Evolutionary conservation across 2,888 invertebrate species (phyloP).

Genomic region (Limulus polyphemus): DNA sequence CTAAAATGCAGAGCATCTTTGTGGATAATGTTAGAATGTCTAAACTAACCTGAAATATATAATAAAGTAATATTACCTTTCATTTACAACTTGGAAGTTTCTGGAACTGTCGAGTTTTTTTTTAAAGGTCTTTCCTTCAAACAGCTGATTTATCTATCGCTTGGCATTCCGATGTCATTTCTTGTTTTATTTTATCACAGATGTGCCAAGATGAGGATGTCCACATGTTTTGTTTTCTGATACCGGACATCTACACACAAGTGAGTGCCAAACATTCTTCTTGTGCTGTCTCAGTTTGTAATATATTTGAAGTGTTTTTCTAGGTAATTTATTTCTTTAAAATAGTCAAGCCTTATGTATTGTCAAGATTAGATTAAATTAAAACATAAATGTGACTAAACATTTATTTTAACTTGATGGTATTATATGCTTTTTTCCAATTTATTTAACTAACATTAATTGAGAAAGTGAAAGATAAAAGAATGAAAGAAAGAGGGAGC

Average conservation of each 20-base stretch:
- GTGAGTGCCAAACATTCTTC: conserved; percentile 30
- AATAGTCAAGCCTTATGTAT: neutral
- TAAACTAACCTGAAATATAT: too few species aligned
- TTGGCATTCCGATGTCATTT: conserved; percentile 7
- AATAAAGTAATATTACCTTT: too few species aligned
- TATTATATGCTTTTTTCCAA: neutral
- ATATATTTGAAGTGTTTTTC: neutral
- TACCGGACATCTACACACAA: conserved; percentile 83
- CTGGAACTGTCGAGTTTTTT: too few species aligned
- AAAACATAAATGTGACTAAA: too few species aligned
- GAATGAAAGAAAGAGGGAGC: too few species aligned
- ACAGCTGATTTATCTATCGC: too few species aligned
- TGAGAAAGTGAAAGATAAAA: too few species aligned
- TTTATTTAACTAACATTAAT: neutral
- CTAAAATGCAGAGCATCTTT: too few species aligned
- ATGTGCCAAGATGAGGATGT: conserved; percentile 80
- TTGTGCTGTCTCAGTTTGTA: conserved; percentile 8
- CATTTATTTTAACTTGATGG: neutral
- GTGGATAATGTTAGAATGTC: too few species aligned
- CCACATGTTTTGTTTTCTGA: conserved; percentile 74
- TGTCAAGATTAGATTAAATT: too few species aligned
- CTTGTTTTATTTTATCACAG: conserved; percentile 34
- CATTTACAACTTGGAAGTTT: too few species aligned
- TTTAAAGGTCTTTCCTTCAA: too few species aligned
- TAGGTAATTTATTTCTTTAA: neutral